These are phyloP conservation scores for Acrobasis suavella DNA, from an alignment of 2,888 invertebrate genomes.

Conservation along the genomic window DNA sequence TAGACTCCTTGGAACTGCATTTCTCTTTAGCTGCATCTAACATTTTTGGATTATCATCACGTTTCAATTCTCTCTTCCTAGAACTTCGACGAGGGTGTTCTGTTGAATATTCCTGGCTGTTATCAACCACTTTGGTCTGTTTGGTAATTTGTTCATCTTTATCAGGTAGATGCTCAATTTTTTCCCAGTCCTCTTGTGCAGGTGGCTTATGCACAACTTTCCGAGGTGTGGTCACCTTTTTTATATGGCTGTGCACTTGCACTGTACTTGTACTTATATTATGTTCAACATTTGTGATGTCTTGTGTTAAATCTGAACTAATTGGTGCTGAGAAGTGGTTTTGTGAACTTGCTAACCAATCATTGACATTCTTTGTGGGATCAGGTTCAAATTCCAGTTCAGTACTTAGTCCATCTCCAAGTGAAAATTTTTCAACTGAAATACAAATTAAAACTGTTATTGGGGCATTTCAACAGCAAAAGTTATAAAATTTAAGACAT, in stretches of 20 bases:
- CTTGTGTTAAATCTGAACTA: constrained; percentile 53
- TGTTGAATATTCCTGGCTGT: constrained; percentile 55
- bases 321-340: constrained; percentile 67
- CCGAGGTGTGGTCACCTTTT: constrained; percentile 42
- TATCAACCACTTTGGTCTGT: constrained; percentile 50
- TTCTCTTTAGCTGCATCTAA: constrained; percentile 43
- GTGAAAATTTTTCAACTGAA: constrained; percentile 7
- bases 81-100: constrained; percentile 65
- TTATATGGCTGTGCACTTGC: constrained; percentile 53
- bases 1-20: constrained; percentile 47
- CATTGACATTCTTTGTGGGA: constrained; percentile 62
- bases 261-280: constrained; percentile 53
- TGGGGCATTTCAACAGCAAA: not conserved
- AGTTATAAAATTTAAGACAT: not conserved
- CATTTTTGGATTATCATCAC: constrained; percentile 37
- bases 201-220: constrained; percentile 48
- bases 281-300: constrained; percentile 43
- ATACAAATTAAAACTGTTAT: not conserved
- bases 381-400: constrained; percentile 46
- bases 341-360: constrained; percentile 68
- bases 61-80: constrained; percentile 54
- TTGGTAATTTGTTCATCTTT: constrained; percentile 47
- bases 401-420: constrained; percentile 14
- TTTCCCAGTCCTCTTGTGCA: constrained; percentile 72
- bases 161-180: constrained; percentile 65